These are phyloP conservation scores for Hypomesus transpacificus DNA, from an alignment of 2,113 vertebrate genomes.

Conservation along the genomic window DNA sequence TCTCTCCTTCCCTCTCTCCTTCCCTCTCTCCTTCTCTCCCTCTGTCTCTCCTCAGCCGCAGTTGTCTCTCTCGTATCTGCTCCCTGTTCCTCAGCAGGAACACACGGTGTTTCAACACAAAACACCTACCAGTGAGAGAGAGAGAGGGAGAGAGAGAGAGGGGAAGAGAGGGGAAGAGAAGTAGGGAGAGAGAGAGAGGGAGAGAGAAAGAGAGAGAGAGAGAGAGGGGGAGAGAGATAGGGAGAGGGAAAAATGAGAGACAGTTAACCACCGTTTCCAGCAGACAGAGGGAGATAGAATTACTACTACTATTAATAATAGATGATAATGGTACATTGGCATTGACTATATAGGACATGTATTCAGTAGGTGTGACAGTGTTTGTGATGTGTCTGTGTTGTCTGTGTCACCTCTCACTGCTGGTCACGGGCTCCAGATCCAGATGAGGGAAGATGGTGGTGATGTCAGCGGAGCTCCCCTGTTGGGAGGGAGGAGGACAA, in stretches of 20 bases:
- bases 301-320: no score
- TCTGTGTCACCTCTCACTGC: constrained; percentile 76
- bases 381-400: not conserved
- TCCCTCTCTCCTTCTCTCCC: not conserved
- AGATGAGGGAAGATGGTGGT: constrained; percentile 76
- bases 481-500: constrained; percentile 30
- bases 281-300: no score
- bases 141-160: not conserved
- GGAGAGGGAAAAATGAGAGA: no score
- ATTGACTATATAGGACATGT: no score
- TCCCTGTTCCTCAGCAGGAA: constrained; percentile 95
- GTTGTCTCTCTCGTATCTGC: constrained; percentile 86
- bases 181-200: no score
- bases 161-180: not conserved
- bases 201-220: no score
- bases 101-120: constrained; percentile 87
- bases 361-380: no score
- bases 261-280: no score
- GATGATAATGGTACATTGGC: no score
- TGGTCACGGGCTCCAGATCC: constrained; percentile 90
- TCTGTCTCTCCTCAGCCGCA: constrained; percentile 74
- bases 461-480: constrained; percentile 68
- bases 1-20: constrained; percentile 30
- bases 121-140: constrained; percentile 73
- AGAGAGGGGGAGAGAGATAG: no score